Conservation (phyloP, 2,797 vertebrate genomes). For the Anisognathus igniventris region DNA sequence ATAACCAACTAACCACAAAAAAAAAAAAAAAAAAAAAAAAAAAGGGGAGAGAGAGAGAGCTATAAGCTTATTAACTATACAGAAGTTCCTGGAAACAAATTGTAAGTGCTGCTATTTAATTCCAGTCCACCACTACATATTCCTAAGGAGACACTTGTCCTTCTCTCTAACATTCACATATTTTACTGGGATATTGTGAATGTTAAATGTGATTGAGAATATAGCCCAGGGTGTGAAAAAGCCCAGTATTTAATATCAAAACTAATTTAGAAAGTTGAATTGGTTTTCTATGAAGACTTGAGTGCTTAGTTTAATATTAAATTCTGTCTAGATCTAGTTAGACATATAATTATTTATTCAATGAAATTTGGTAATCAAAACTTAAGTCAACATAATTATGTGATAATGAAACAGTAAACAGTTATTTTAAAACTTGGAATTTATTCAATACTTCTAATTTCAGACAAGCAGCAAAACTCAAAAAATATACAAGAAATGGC, state of each 20-base stretch:
- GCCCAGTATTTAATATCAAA: not conserved
- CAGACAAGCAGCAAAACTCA: conserved; percentile 1
- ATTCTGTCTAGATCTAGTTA: not conserved
- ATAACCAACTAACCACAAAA: fast-evolving
- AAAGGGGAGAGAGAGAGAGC: fast-evolving
- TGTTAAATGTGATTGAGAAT: not conserved
- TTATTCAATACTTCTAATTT: not conserved
- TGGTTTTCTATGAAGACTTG: not conserved
- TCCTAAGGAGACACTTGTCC: not conserved
- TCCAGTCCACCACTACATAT: not conserved
- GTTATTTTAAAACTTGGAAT: conserved; percentile 14
- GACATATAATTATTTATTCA: not conserved
- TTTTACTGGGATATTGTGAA: not conserved
- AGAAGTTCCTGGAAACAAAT: not conserved
- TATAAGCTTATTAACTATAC: not conserved
- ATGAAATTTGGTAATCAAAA: not conserved
- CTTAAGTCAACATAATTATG: not conserved
- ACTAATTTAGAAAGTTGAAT: not conserved
- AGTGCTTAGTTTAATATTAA: not conserved
- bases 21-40: too few species aligned
- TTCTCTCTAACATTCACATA: not conserved
- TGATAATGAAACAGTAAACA: not conserved
- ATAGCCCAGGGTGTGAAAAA: not conserved
- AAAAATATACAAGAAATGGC: not conserved
- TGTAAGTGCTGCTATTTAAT: not conserved